Evolutionary conservation across 1,140 invertebrate genomes (phyloP).

Genomic region (Drosophila ananassae): DNA sequence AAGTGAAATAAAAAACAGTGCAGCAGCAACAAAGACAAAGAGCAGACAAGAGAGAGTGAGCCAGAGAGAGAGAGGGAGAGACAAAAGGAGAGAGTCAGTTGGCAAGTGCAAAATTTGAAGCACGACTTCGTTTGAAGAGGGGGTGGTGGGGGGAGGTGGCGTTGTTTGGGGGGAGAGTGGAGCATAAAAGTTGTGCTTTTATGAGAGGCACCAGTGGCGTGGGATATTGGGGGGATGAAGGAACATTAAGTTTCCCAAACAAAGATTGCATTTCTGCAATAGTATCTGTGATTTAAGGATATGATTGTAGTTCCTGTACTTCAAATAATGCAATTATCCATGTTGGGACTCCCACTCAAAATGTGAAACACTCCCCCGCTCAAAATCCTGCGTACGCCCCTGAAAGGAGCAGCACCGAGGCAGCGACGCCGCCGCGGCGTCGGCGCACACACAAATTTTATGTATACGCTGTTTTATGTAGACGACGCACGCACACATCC

Average conservation of each 20-base stretch:
- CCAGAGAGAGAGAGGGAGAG: conserved; percentile 27
- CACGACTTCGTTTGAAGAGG: conserved; percentile 61
- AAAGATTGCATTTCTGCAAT: not conserved
- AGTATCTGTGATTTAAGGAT: not conserved
- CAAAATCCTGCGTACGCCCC: conserved; percentile 1
- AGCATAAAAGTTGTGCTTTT: conserved; percentile 54
- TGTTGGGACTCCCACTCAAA: not conserved
- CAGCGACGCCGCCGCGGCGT: conserved; percentile 60
- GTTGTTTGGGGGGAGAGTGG: conserved; percentile 13
- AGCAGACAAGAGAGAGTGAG: conserved; percentile 44
- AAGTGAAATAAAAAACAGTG: conserved; percentile 55
- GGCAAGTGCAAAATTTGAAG: conserved; percentile 79
- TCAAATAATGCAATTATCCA: not conserved
- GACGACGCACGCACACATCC: conserved; percentile 52
- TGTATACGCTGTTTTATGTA: conserved; percentile 77
- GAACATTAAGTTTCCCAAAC: not conserved
- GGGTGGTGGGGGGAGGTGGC: conserved; percentile 14
- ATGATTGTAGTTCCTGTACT: not conserved
- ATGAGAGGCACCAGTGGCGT: conserved; percentile 23
- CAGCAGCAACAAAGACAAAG: conserved; percentile 78
- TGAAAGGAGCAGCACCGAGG: conserved; percentile 3
- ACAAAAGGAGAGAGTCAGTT: conserved; percentile 58
- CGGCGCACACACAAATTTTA: conserved; percentile 82
- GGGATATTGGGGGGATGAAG: not conserved
- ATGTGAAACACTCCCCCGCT: not conserved